Percentiles rank a stretch among this genome's conserved stretches.
These are phyloP conservation scores for Polyergus mexicanus DNA, from an alignment of 1,140 invertebrate genomes.

Conservation along the genomic window DNA sequence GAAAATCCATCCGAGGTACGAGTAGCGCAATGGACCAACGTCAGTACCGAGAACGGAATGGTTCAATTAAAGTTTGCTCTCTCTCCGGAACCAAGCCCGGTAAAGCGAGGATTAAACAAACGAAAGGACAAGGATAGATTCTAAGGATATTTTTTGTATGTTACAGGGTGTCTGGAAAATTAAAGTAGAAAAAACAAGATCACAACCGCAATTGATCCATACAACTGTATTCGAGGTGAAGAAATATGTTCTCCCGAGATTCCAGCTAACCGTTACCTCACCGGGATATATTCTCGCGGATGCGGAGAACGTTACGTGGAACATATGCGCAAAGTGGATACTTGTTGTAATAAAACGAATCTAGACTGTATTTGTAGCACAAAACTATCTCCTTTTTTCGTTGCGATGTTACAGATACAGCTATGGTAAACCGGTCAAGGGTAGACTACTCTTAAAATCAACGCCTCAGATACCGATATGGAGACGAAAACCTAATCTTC, in stretches of 20 bases:
- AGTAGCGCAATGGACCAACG: conserved; percentile 88
- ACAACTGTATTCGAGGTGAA: conserved; percentile 87
- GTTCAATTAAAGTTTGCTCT: conserved; percentile 87
- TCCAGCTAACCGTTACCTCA: conserved; percentile 89
- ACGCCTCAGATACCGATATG: conserved; percentile 83
- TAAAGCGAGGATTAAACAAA: conserved; percentile 67
- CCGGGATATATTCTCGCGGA: conserved; percentile 88
- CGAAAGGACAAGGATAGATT: conserved; percentile 14
- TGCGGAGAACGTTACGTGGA: conserved; percentile 86
- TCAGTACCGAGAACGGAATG: conserved; percentile 86
- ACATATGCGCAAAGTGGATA: conserved; percentile 88
- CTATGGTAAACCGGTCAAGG: conserved; percentile 91
- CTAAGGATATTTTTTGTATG: neutral
- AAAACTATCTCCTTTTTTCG: neutral
- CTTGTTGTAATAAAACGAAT: conserved; percentile 39
- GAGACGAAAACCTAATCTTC: conserved; percentile 82
- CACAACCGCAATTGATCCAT: conserved; percentile 80
- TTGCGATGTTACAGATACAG: conserved; percentile 88
- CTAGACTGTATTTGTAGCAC: neutral
- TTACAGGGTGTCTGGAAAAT: conserved; percentile 88
- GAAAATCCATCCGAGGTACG: conserved; percentile 88
- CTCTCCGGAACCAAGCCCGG: conserved; percentile 87
- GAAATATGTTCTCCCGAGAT: conserved; percentile 90
- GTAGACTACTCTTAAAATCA: conserved; percentile 85
- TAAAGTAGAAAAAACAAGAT: conserved; percentile 84